These are phyloP conservation scores for Helicoverpa assulta DNA, from an alignment of 2,888 invertebrate species.

Conservation along the genomic window DNA sequence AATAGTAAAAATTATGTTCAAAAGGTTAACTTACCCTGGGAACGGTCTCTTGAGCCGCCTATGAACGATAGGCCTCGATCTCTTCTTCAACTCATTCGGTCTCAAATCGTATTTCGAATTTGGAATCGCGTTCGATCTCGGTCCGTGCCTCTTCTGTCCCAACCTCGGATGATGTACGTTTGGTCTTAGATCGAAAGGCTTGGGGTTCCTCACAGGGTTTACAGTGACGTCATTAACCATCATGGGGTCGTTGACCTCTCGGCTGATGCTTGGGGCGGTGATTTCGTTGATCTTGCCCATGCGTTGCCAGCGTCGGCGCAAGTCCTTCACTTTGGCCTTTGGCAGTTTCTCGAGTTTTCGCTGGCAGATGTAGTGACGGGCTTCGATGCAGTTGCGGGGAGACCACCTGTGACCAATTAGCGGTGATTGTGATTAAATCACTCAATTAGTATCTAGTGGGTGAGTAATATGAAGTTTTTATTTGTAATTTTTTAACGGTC, in stretches of 20 bases:
- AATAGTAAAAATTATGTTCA: too few relatives aligned
- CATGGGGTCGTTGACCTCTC: slow-evolving; percentile 78
- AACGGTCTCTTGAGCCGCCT: slow-evolving; percentile 83
- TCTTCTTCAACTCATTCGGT: slow-evolving; percentile 78
- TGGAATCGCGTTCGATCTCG: slow-evolving; percentile 61
- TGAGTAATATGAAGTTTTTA: neutral
- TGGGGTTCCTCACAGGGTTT: slow-evolving; percentile 78
- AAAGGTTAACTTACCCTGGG: slow-evolving; percentile 78
- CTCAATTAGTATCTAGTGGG: neutral
- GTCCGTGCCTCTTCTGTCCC: slow-evolving; percentile 60
- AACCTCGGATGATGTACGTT: slow-evolving; percentile 58
- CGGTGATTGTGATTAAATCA: slow-evolving; percentile 30
- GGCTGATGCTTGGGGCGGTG: slow-evolving; percentile 82
- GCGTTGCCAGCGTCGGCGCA: slow-evolving; percentile 85
- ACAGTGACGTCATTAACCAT: slow-evolving; percentile 79
- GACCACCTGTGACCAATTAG: slow-evolving; percentile 90
- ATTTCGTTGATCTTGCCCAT: slow-evolving; percentile 90
- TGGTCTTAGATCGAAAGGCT: slow-evolving; percentile 81
- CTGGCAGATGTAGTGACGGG: slow-evolving; percentile 93
- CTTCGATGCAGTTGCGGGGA: slow-evolving; percentile 91
- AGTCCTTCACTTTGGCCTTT: slow-evolving; percentile 84
- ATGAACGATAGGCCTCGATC: slow-evolving; percentile 71
- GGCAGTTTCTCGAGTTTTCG: slow-evolving; percentile 89
- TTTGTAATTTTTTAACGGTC: too few relatives aligned
- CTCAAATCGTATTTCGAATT: slow-evolving; percentile 68